These are phyloP conservation scores for Hypselothyrea guttata DNA, from an alignment of 2,888 invertebrate genomes.

Conservation along the genomic window DNA sequence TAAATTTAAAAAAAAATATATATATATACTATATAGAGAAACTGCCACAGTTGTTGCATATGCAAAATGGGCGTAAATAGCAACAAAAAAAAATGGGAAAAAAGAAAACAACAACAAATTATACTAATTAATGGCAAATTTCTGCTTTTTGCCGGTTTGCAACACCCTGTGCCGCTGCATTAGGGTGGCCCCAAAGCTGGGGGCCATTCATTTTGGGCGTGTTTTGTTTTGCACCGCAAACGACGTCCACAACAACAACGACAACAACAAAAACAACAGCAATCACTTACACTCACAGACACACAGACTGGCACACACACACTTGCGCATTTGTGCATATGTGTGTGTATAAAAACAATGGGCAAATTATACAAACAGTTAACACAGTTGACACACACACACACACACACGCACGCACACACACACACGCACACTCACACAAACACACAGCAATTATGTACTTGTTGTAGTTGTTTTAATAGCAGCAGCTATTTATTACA, in stretches of 20 bases:
- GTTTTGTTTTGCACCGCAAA: conserved; percentile 56
- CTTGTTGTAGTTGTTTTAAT: conserved; percentile 17
- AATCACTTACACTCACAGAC: conserved; percentile 16
- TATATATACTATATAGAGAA: too few relatives aligned
- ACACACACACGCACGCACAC: too few relatives aligned
- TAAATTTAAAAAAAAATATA: too few relatives aligned
- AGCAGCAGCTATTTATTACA: conserved; percentile 32
- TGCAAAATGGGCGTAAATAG: conserved; percentile 50
- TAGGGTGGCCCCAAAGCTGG: conserved; percentile 17
- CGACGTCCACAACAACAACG: conserved; percentile 37
- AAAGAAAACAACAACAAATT: neutral
- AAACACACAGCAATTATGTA: conserved; percentile 31
- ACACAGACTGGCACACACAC: conserved; percentile 10
- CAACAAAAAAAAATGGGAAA: conserved; percentile 16
- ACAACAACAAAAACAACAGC: conserved; percentile 17
- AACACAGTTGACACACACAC: conserved; percentile 37
- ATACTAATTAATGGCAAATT: neutral
- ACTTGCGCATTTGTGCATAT: neutral
- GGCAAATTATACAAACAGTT: conserved; percentile 44
- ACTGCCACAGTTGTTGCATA: too few relatives aligned
- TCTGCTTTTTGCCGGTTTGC: conserved; percentile 39
- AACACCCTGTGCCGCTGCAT: conserved; percentile 13
- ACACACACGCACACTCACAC: too few relatives aligned
- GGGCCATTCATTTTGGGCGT: conserved; percentile 48
- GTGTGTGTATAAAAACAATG: conserved; percentile 38